Percentiles rank a stretch among this genome's conserved stretches.
These are phyloP conservation scores for Lutjanus erythropterus DNA, from an alignment of 2,113 vertebrate species.

Conservation along the genomic window DNA sequence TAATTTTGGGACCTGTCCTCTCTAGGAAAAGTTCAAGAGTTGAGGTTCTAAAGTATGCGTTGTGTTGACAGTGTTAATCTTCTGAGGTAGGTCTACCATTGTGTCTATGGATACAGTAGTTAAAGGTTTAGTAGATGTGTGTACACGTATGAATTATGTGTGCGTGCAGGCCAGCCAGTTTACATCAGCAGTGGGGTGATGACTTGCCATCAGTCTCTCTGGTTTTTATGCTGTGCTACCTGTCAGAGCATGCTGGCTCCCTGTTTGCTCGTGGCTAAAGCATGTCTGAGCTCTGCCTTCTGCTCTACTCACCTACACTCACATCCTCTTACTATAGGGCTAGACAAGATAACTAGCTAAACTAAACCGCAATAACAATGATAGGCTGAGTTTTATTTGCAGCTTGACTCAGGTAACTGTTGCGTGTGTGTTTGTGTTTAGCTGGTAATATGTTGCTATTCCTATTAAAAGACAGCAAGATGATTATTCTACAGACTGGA, in stretches of 20 bases:
- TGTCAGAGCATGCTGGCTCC: slow-evolving; percentile 68
- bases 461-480: not conserved
- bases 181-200: slow-evolving; percentile 37
- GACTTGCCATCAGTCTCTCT: slow-evolving; percentile 21
- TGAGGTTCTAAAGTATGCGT: not conserved
- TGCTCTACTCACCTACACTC: slow-evolving; percentile 34
- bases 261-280: slow-evolving; percentile 65
- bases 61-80: slow-evolving; percentile 9
- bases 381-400: not conserved
- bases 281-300: slow-evolving; percentile 47
- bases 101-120: slow-evolving; percentile 28
- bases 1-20: not conserved
- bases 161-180: slow-evolving; percentile 27
- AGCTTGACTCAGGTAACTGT: not conserved
- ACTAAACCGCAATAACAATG: slow-evolving; percentile 21
- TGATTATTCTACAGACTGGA: not conserved
- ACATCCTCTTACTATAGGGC: slow-evolving; percentile 5
- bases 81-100: slow-evolving; percentile 11
- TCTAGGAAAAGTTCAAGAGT: not conserved
- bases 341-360: slow-evolving; percentile 1
- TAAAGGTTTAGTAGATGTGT: slow-evolving; percentile 38
- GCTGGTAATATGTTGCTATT: slow-evolving; percentile 11
- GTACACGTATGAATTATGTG: slow-evolving; percentile 25
- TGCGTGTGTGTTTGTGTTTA: not conserved
- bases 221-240: slow-evolving; percentile 44